These are phyloP conservation scores for Protobothrops mucrosquamatus DNA, from an alignment of 2,113 vertebrate genomes.

Conservation along the genomic window DNA sequence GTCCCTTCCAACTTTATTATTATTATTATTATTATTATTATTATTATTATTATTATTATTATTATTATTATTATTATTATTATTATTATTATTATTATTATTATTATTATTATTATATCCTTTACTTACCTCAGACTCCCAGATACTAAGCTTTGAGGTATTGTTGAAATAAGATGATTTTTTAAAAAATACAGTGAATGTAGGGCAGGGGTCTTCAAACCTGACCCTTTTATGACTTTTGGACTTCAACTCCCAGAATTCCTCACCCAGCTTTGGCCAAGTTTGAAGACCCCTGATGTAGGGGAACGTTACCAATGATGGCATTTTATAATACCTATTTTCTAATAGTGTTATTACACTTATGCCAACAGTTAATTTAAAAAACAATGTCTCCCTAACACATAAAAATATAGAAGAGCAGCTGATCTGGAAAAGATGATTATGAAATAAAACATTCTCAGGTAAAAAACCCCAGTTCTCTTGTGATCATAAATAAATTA, in stretches of 20 bases:
- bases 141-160: not conserved
- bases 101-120: too few relatives aligned
- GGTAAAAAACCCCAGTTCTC: not conserved
- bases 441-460: not conserved
- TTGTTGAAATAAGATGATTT: not conserved
- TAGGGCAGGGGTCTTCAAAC: too few relatives aligned
- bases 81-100: too few relatives aligned
- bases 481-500: slow-evolving; percentile 8
- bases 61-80: too few relatives aligned
- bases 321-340: not conserved
- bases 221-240: too few relatives aligned
- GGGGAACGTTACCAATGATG: not conserved
- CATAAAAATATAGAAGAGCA: rapidly evolving
- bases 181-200: not conserved
- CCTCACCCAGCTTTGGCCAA: too few relatives aligned
- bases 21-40: too few relatives aligned
- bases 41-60: too few relatives aligned
- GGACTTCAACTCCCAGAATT: too few relatives aligned
- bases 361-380: not conserved
- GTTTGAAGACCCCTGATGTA: not conserved
- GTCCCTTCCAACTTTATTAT: too few relatives aligned
- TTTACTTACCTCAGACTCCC: not conserved
- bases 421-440: not conserved
- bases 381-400: rapidly evolving
- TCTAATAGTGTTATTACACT: not conserved